These are phyloP conservation scores for Eriosoma lanigerum DNA, from an alignment of 1,140 invertebrate genomes.

Conservation along the genomic window DNA sequence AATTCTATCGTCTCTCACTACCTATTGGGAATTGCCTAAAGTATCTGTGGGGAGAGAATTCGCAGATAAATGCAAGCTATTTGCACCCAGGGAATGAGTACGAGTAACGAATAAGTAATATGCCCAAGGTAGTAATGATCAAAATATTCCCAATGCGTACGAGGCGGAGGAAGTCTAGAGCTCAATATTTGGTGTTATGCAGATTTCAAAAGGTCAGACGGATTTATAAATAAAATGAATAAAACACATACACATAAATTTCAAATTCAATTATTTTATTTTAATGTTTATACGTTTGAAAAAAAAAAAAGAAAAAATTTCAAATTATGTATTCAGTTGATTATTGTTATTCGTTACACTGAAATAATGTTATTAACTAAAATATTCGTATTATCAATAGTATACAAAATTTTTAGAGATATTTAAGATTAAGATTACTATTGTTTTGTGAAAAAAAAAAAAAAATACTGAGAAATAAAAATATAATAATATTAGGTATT, in stretches of 20 bases:
- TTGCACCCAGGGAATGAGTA: constrained; percentile 36
- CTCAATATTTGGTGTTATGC: constrained; percentile 12
- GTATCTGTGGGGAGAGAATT: constrained; percentile 12
- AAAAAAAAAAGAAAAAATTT: no score
- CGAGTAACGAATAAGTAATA: constrained; percentile 44
- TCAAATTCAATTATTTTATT: neutral
- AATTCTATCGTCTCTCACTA: constrained; percentile 2
- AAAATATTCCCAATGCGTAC: constrained; percentile 44
- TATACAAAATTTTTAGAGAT: no score
- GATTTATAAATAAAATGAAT: neutral
- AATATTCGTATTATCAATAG: no score
- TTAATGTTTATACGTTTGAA: neutral
- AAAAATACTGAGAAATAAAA: no score
- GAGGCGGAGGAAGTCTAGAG: neutral
- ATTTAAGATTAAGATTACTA: no score
- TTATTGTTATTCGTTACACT: no score
- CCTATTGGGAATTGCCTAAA: constrained; percentile 25
- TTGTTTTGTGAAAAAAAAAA: no score
- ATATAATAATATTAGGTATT: no score
- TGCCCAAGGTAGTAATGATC: neutral
- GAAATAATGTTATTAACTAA: no score
- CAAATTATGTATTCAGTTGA: no score
- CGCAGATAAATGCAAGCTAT: constrained; percentile 38
- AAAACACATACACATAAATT: neutral
- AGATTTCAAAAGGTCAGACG: constrained; percentile 26